Percentiles rank a stretch among this genome's conserved stretches.
Conservation (phyloP, 2,113 vertebrate species). For the Cottus gobio region DNA sequence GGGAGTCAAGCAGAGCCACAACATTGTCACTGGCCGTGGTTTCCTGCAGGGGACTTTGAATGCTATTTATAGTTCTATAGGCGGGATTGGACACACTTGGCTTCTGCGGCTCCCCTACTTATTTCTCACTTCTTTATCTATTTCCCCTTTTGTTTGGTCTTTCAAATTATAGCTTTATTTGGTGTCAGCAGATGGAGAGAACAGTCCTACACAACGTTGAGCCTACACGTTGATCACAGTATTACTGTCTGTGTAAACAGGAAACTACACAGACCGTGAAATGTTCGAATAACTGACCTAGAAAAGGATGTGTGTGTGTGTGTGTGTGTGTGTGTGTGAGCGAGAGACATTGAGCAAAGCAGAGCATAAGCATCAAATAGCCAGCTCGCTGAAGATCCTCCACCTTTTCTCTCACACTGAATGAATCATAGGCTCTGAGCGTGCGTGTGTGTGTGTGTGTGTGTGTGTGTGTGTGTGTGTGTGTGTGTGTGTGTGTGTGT, state of each 20-base stretch:
- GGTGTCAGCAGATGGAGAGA: slow-evolving; percentile 9
- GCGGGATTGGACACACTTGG: slow-evolving; percentile 10
- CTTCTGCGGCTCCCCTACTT: background rate
- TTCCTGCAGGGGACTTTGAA: slow-evolving; percentile 28
- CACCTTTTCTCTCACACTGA: slow-evolving; percentile 50
- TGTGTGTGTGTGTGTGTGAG: background rate
- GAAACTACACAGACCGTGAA: slow-evolving; percentile 22
- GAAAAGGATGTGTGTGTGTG: slow-evolving; percentile 21
- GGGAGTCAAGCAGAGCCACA: slow-evolving; percentile 26
- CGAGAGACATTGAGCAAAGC: background rate
- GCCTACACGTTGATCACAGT: slow-evolving; percentile 5
- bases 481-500: slow-evolving; percentile 18
- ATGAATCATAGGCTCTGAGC: slow-evolving; percentile 53
- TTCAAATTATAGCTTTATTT: background rate
- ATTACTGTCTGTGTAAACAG: slow-evolving; percentile 24
- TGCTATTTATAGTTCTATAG: slow-evolving; percentile 29
- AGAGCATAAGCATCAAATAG: slow-evolving; percentile 27
- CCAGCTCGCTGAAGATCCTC: slow-evolving; percentile 39
- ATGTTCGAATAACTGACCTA: slow-evolving; percentile 48
- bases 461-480: slow-evolving; percentile 4
- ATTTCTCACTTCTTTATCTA: background rate
- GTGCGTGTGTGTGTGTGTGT: slow-evolving; percentile 17
- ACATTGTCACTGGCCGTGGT: slow-evolving; percentile 21
- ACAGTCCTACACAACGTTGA: slow-evolving; percentile 5
- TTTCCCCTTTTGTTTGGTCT: background rate